phyloP scores from a whole-genome alignment of 2,888 invertebrate species.

The Phortica magna region DNA sequence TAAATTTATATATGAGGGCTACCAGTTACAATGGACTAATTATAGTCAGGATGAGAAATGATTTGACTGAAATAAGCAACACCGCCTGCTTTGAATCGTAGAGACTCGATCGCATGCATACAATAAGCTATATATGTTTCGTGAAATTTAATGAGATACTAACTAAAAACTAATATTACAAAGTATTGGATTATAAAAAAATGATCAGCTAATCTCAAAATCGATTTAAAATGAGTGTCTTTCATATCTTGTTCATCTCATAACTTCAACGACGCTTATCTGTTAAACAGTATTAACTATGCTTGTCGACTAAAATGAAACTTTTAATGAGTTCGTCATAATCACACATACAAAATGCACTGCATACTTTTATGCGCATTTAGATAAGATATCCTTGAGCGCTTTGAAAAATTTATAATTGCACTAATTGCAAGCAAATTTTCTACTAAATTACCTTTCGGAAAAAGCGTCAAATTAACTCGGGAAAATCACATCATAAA shows the following conservation, averaged over 20 bases:
- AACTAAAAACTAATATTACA: too few relatives aligned
- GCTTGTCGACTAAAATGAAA: not conserved
- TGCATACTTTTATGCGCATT: conserved; percentile 16
- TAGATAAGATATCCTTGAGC: conserved; percentile 45
- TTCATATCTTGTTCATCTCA: not conserved
- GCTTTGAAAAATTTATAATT: conserved; percentile 60
- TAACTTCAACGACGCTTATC: conserved; percentile 26
- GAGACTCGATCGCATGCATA: too few relatives aligned
- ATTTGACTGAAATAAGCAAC: too few relatives aligned
- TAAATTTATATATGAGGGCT: too few relatives aligned
- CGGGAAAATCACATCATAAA: conserved; percentile 41
- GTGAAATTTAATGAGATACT: too few relatives aligned
- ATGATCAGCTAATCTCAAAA: too few relatives aligned
- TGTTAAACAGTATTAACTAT: not conserved
- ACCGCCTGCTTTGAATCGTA: too few relatives aligned
- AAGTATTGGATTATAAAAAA: too few relatives aligned
- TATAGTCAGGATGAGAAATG: too few relatives aligned
- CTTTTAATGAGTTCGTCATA: not conserved
- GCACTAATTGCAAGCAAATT: conserved; percentile 72
- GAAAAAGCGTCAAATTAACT: conserved; percentile 30
- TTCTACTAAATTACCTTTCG: conserved; percentile 72
- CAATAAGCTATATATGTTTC: too few relatives aligned
- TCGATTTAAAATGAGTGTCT: not conserved
- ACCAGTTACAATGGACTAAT: too few relatives aligned
- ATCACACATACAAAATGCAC: not conserved